Percentiles rank a stretch among this genome's conserved stretches.
phyloP scores from a whole-genome alignment of 2,797 vertebrate genomes.

The Sebastes dallii region DNA sequence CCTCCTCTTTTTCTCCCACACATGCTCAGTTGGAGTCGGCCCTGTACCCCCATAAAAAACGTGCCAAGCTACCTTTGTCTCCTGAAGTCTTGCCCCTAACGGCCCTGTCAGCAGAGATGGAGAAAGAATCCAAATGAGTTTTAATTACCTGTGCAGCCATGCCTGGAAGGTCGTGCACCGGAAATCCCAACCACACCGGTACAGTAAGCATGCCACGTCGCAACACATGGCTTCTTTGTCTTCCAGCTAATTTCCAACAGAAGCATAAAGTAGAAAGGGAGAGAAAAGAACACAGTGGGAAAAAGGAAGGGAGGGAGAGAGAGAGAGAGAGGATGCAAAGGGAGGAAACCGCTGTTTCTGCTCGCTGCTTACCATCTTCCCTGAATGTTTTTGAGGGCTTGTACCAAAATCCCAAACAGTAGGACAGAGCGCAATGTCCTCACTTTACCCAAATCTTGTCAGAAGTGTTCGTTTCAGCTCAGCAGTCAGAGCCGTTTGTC shows the following conservation, averaged over 20 bases:
- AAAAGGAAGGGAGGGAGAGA: slow-evolving; percentile 1
- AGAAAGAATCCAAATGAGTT: slow-evolving; percentile 75
- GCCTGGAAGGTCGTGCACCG: slow-evolving; percentile 74
- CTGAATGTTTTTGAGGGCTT: slow-evolving; percentile 37
- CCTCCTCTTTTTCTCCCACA: slow-evolving; percentile 26
- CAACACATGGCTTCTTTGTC: slow-evolving; percentile 74
- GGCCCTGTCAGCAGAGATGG: slow-evolving; percentile 67
- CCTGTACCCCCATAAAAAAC: slow-evolving; percentile 33
- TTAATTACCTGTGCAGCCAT: slow-evolving; percentile 83
- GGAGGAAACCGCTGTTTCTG: slow-evolving; percentile 38
- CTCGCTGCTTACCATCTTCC: slow-evolving; percentile 30
- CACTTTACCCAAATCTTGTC: slow-evolving; percentile 54
- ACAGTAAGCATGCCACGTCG: slow-evolving; percentile 69
- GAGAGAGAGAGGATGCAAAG: slow-evolving; percentile 3
- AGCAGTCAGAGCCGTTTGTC: slow-evolving; percentile 57
- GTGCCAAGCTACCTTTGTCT: slow-evolving; percentile 74
- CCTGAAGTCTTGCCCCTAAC: slow-evolving; percentile 70
- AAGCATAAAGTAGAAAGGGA: slow-evolving; percentile 44
- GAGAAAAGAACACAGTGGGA: slow-evolving; percentile 7
- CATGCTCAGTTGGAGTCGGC: slow-evolving; percentile 43
- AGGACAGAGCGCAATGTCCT: slow-evolving; percentile 34
- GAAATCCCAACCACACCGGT: slow-evolving; percentile 72
- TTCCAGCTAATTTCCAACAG: slow-evolving; percentile 70
- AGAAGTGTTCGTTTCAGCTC: slow-evolving; percentile 59
- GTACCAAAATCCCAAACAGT: slow-evolving; percentile 30